Evolutionary conservation across 2,113 vertebrate species (phyloP).

Genomic region (Sceloporus undulatus): DNA sequence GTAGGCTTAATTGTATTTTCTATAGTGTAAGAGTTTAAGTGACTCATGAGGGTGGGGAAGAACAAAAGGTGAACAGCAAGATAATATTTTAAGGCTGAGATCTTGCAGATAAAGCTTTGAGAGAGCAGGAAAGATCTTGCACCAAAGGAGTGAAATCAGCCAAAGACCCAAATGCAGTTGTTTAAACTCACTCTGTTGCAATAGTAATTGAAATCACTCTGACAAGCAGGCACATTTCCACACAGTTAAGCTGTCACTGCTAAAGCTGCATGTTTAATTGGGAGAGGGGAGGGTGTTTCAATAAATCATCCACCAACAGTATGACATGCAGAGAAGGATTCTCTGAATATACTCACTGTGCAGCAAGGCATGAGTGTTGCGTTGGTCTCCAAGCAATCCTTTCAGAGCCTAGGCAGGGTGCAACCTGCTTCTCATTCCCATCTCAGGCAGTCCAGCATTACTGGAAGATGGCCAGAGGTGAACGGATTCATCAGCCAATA

Average conservation of each 20-base stretch:
- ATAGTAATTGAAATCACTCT: slow-evolving; percentile 59
- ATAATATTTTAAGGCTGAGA: slow-evolving; percentile 48
- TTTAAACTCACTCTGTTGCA: slow-evolving; percentile 55
- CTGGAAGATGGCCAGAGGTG: slow-evolving; percentile 72
- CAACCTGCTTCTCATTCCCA: slow-evolving; percentile 67
- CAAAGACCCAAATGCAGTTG: slow-evolving; percentile 44
- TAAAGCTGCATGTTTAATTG: slow-evolving; percentile 55
- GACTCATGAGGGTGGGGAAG: slow-evolving; percentile 9
- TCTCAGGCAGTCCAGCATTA: slow-evolving; percentile 65
- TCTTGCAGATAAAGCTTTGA: slow-evolving; percentile 60
- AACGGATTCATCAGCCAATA: slow-evolving; percentile 77
- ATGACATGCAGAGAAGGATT: background rate
- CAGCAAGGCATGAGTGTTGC: slow-evolving; percentile 75
- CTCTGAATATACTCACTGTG: slow-evolving; percentile 70
- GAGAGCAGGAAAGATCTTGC: slow-evolving; percentile 48
- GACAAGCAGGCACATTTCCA: slow-evolving; percentile 60
- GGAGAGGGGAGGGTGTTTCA: slow-evolving; percentile 30
- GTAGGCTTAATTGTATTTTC: background rate
- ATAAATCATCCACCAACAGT: slow-evolving; percentile 38
- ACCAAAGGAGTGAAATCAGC: slow-evolving; percentile 52
- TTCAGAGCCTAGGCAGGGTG: slow-evolving; percentile 62
- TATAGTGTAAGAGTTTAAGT: background rate
- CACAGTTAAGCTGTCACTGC: slow-evolving; percentile 52
- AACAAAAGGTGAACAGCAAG: slow-evolving; percentile 42
- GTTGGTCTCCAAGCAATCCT: slow-evolving; percentile 47